Evolutionary conservation across 2,797 vertebrate genomes (phyloP).

Genomic region (Sylvia borin): DNA sequence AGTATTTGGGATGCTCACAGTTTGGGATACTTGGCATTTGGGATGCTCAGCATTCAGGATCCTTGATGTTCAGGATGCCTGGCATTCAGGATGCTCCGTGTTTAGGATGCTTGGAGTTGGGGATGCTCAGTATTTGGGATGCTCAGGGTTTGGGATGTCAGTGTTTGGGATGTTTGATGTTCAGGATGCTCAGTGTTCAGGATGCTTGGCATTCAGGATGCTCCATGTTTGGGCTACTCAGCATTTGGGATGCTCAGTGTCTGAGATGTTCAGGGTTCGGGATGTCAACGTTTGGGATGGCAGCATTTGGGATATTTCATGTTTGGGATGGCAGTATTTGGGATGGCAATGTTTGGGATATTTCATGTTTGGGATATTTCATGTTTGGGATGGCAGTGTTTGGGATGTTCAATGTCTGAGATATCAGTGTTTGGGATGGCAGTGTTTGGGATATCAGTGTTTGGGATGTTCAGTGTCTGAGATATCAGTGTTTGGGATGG

Average conservation of each 20-base stretch:
- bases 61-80: neutral
- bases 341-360: neutral
- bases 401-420: accelerated
- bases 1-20: neutral
- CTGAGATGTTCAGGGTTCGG: accelerated
- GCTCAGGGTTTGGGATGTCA: accelerated
- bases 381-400: neutral
- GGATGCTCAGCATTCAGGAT: accelerated
- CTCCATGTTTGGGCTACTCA: neutral
- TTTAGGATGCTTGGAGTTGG: accelerated
- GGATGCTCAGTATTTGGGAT: neutral
- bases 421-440: accelerated
- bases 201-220: neutral
- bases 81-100: too few relatives aligned
- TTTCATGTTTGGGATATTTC: accelerated
- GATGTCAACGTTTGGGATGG: accelerated
- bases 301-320: accelerated
- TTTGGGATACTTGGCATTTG: neutral
- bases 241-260: too few relatives aligned
- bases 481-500: accelerated
- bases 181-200: too few relatives aligned
- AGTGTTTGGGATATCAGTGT: accelerated
- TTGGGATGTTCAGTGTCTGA: too few relatives aligned
- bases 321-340: accelerated
- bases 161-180: neutral